Conservation (phyloP, 2,113 vertebrate species). For the Cacatua alba region DNA sequence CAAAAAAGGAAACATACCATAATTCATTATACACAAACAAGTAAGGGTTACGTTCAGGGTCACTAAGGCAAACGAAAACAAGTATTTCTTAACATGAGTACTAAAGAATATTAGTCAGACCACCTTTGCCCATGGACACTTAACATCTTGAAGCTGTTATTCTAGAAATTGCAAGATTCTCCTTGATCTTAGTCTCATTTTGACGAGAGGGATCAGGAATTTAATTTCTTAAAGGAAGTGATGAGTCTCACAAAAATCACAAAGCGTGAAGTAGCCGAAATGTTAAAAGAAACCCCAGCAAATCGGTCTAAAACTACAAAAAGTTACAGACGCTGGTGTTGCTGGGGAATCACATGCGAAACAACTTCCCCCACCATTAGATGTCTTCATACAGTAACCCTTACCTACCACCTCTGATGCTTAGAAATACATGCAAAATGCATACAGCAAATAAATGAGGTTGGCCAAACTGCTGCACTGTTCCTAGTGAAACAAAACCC, state of each 20-base stretch:
- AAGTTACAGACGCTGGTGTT: background rate
- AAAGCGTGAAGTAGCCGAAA: background rate
- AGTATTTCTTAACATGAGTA: background rate
- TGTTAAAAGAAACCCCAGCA: rapidly evolving
- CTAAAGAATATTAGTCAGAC: background rate
- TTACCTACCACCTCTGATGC: background rate
- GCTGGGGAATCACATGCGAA: background rate
- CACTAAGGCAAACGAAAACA: background rate
- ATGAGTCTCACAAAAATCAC: background rate
- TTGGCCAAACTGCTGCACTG: background rate
- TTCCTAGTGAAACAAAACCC: background rate
- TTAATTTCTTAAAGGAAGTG: background rate
- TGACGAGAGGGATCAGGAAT: background rate
- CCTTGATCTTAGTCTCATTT: background rate
- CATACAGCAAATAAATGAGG: background rate
- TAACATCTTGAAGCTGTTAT: background rate
- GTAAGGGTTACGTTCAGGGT: background rate
- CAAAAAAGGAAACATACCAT: background rate
- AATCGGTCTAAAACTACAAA: background rate
- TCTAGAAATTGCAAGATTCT: background rate
- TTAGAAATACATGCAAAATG: background rate
- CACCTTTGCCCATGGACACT: background rate
- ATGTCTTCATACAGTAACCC: background rate
- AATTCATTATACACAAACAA: background rate
- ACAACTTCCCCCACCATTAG: background rate